These are phyloP conservation scores for Heliangelus exortis DNA, from an alignment of 2,797 vertebrate species.

Conservation along the genomic window DNA sequence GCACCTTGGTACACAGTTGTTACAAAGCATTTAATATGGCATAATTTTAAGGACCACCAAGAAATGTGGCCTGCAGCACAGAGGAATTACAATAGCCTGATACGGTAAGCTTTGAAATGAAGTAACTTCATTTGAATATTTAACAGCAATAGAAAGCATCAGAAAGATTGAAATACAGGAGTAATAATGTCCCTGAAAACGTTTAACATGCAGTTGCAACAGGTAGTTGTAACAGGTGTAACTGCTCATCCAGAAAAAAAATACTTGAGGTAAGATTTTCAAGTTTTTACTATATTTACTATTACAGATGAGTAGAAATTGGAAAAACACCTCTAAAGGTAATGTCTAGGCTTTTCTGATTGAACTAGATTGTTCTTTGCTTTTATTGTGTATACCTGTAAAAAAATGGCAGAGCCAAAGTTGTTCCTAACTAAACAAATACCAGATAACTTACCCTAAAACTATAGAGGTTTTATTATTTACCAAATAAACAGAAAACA, in stretches of 20 bases:
- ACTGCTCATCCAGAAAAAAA: neutral
- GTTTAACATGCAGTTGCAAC: neutral
- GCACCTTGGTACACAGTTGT: neutral
- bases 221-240: neutral
- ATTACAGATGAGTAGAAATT: neutral
- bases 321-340: neutral
- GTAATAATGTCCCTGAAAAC: neutral
- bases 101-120: neutral
- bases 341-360: neutral
- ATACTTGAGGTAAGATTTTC: neutral
- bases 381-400: neutral
- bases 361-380: neutral
- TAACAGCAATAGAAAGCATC: slow-evolving; percentile 3
- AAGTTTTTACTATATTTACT: neutral
- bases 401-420: neutral
- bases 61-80: slow-evolving; percentile 39
- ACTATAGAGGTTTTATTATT: neutral
- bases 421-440: neutral
- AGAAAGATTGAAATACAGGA: slow-evolving; percentile 2
- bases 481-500: neutral
- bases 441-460: neutral
- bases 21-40: neutral
- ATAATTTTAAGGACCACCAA: slow-evolving; percentile 40
- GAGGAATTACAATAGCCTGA: neutral
- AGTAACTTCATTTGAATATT: slow-evolving; percentile 19